Evolutionary conservation across 1,140 invertebrate species (phyloP).

Genomic region (Sinella curviseta): DNA sequence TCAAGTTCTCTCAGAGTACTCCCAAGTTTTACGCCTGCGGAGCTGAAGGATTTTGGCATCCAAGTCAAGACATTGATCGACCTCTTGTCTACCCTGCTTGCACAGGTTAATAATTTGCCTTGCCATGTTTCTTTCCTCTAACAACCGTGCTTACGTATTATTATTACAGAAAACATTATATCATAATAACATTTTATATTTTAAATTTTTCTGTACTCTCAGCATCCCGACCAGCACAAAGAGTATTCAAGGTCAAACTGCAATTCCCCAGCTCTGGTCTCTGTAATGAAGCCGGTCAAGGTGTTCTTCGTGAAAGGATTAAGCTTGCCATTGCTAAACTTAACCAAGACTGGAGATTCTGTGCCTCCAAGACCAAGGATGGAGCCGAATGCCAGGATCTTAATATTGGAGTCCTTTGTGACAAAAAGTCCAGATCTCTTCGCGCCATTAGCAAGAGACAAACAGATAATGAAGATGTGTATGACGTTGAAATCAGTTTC

Average conservation of each 20-base stretch:
- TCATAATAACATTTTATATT: background rate
- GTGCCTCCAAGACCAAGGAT: constrained; percentile 48
- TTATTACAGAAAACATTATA: background rate
- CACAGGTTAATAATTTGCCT: constrained; percentile 67
- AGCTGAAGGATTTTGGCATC: constrained; percentile 93
- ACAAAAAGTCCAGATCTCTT: constrained; percentile 59
- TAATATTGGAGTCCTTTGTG: constrained; percentile 85
- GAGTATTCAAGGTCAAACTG: constrained; percentile 89
- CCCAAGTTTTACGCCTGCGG: constrained; percentile 95
- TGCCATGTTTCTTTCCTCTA: no score
- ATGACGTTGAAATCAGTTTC: constrained; percentile 73
- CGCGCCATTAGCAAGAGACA: constrained; percentile 66
- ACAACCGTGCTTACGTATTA: constrained; percentile 27
- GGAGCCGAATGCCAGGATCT: constrained; percentile 77
- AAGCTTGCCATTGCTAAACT: constrained; percentile 81
- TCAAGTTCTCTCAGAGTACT: constrained; percentile 84
- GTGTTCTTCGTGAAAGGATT: constrained; percentile 82
- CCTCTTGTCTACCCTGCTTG: constrained; percentile 87
- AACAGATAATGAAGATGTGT: constrained; percentile 66
- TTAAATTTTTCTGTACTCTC: constrained; percentile 51
- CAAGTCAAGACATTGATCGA: constrained; percentile 73
- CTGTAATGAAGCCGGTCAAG: constrained; percentile 90
- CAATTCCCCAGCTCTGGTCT: constrained; percentile 89
- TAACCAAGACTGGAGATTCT: constrained; percentile 63
- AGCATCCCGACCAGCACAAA: constrained; percentile 79